Conservation (phyloP, 2,113 vertebrate genomes). For the Clupea harengus region DNA sequence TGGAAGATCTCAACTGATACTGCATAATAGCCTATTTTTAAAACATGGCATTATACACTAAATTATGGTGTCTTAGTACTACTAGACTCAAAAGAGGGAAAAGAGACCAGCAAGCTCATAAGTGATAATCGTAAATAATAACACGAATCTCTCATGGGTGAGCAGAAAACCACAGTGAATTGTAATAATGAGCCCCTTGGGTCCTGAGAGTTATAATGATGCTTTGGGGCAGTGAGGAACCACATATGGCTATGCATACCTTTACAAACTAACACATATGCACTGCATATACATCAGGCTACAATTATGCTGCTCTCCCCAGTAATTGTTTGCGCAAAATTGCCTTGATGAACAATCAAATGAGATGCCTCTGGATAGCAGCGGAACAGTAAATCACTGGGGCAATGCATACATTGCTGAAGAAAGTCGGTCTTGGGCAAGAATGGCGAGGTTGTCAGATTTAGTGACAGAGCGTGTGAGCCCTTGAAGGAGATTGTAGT, state of each 20-base stretch:
- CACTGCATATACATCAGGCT: not conserved
- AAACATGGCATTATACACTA: not conserved
- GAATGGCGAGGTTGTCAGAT: slow-evolving; percentile 71
- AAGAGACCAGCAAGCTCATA: slow-evolving; percentile 59
- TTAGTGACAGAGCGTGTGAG: slow-evolving; percentile 73
- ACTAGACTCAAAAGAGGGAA: slow-evolving; percentile 35
- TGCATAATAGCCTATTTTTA: not conserved
- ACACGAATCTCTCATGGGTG: slow-evolving; percentile 62
- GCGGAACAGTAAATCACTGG: not conserved
- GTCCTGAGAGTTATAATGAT: slow-evolving; percentile 65
- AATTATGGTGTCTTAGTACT: not conserved
- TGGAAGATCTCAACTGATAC: not conserved
- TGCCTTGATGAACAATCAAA: slow-evolving; percentile 19
- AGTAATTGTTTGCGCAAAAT: slow-evolving; percentile 11
- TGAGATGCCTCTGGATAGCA: not conserved
- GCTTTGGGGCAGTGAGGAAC: slow-evolving; percentile 61
- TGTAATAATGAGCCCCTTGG: slow-evolving; percentile 75
- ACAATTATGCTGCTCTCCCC: slow-evolving; percentile 8
- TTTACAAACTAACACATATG: slow-evolving; percentile 63
- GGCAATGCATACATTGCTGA: slow-evolving; percentile 6
- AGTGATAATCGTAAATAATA: slow-evolving; percentile 73
- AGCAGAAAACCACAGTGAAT: slow-evolving; percentile 61
- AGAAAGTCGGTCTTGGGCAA: slow-evolving; percentile 57
- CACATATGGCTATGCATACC: slow-evolving; percentile 73
- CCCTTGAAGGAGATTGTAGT: slow-evolving; percentile 76